phyloP scores from a whole-genome alignment of 2,113 vertebrate species.

The Setophaga kirtlandii region DNA sequence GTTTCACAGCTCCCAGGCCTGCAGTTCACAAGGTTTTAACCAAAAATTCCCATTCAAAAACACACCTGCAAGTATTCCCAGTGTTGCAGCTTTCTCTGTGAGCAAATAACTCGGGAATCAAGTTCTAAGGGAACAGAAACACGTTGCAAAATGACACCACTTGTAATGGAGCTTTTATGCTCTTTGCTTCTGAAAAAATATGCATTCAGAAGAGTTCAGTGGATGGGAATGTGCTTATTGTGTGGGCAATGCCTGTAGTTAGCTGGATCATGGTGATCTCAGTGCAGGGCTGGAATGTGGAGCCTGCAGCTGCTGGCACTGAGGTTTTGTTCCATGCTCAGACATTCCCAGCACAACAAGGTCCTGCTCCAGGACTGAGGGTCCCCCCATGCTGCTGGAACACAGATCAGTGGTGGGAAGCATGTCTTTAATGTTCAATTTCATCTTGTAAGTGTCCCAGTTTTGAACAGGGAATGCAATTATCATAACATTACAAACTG shows the following conservation, averaged over 20 bases:
- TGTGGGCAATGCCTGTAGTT: neutral
- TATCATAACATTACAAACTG: neutral
- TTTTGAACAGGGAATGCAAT: conserved; percentile 23
- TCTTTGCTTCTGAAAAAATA: neutral
- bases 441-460: neutral
- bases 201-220: neutral
- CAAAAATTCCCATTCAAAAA: neutral
- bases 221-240: neutral
- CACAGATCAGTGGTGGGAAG: neutral
- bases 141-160: neutral
- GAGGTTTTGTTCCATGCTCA: neutral
- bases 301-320: neutral
- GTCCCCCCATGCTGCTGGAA: neutral
- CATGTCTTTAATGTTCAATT: neutral
- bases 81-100: neutral
- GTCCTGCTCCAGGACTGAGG: neutral
- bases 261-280: neutral
- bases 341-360: neutral
- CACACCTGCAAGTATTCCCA: neutral
- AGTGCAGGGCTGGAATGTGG: neutral
- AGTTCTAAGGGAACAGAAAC: neutral
- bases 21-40: neutral
- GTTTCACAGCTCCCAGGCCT: neutral
- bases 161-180: neutral
- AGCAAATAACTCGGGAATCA: neutral